Base-by-base conservation (phyloP, 2,797 vertebrate species). In the Danio jaintianensis region DNA sequence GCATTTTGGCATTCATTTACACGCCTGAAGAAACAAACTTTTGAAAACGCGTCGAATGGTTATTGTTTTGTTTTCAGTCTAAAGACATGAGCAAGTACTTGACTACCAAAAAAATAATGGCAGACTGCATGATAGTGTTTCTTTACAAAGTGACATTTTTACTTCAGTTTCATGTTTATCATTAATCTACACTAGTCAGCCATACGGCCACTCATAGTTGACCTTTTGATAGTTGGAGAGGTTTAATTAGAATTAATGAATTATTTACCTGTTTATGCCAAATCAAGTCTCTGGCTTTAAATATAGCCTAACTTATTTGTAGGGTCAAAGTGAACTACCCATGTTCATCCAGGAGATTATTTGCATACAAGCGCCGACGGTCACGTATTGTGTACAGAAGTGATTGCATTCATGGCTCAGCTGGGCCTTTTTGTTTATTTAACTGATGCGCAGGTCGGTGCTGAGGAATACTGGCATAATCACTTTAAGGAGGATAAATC, bases 401-500 rank as follows among this genome's bases (percentile, higher is more conserved):
- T 78, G 64, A 42, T 70, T 70, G 62, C 53, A 63, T 83, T 71
- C 75, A 73, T 18, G 13, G 42, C 53, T 59, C 76, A 75, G 80
- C 79, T 79, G 70, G 48, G 55, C 62, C 69, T 68, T 75, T 82
- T 80, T 83, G 80, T 84, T 85, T 85, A 55, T 85, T 86, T 83
- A 78, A 62, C 67, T 86, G 79, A 82, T 75, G 82, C 87, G 85
- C 78, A 87, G 69, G 86, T 84, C 58, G 45, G 12, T 52, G 72
- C 84, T 73, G 81, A 80, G 80, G 74, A 86, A 64, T 83, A 68
- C 67, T 36, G 50, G 74, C 78, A 53, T 91, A 91, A 91, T 91
- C 82, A 56, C 75, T 79, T 92, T 91, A 91, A 88, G 85, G 75
- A 78, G 75, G 64, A 71, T 82, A 88, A 91, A 92, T 92, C 86